Evolutionary conservation across 2,888 invertebrate species (phyloP), one percentile per base, ranked within the genome.

Genomic region (Holacanthella duospinosa): DNA sequence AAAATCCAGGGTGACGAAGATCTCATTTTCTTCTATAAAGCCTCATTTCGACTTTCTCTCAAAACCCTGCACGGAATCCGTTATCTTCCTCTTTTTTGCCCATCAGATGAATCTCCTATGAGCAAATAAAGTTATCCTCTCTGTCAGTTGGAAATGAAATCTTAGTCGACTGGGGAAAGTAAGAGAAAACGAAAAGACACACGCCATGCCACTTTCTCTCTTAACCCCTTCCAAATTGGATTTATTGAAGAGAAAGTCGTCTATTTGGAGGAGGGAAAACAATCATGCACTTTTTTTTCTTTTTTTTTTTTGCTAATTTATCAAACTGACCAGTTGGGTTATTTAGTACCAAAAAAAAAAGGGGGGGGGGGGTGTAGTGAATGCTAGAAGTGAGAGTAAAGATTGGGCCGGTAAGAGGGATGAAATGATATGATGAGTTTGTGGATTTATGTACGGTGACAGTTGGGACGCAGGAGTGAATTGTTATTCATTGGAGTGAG

Each of bases 1-100:
- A 21, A 48, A 48, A 48, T 48, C n/a, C 48, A n/a, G 48, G 48
- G 48, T 48, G 48, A 48, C 48, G 48, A 21, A 48, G 48, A 48
- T 48, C 48, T 21, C 21, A 48, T 48, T 48, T 48, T 9, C 48
- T 48, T 16, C 19, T 9, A n/a, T 48, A 21, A 21, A 48, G 48
- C 48, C 48, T 21, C 48, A 21, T 48, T 4, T 4, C 48, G 19
- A n/a, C n/a, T n/a, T n/a, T n/a, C n/a, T n/a, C n/a, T 36, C 9
- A 16, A 36, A 16, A 16, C 6, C 6, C 9, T n/a, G 12, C 48
- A 48, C 48, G 48, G 48, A 48, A 48, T 48, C 48, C 48, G 48
- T 48, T 9, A 48, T 48, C 12, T 48, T 21, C 48, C 21, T 9
- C 48, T 21, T 21, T 48, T 48, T 48, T 48, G 19, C 19, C 48